Percentiles rank a stretch among this genome's conserved stretches.
phyloP scores from a whole-genome alignment of 2,797 vertebrate genomes.

The Leptatherina wallacei region DNA sequence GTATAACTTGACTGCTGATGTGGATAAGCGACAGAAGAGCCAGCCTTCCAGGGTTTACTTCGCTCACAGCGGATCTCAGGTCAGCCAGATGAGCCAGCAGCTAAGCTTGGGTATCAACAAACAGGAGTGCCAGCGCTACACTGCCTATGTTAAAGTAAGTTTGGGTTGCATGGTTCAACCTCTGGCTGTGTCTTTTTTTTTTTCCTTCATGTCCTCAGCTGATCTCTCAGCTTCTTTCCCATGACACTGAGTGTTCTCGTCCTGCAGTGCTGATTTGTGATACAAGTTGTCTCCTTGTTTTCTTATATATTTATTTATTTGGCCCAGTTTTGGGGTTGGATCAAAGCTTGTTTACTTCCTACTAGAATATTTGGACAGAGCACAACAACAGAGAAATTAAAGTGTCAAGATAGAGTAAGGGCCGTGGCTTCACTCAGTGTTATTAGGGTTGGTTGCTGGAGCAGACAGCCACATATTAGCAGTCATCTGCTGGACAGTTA shows the following conservation, averaged over 20 bases:
- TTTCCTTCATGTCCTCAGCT: conserved; percentile 53
- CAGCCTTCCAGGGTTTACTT: conserved; percentile 91
- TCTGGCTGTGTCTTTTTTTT: conserved; percentile 28
- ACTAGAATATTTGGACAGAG: conserved; percentile 41
- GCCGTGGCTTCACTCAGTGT: background rate
- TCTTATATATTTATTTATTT: conserved; percentile 47
- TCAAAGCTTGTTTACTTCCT: conserved; percentile 27
- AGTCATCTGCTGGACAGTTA: conserved; percentile 44
- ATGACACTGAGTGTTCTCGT: conserved; percentile 45
- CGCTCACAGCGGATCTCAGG: conserved; percentile 86
- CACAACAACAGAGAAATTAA: conserved; percentile 7
- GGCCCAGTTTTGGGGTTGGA: conserved; percentile 21
- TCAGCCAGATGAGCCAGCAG: conserved; percentile 85
- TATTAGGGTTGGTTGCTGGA: conserved; percentile 16
- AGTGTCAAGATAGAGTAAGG: conserved; percentile 17
- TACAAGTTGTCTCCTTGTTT: conserved; percentile 53
- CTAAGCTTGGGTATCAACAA: conserved; percentile 85
- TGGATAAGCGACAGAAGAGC: conserved; percentile 89
- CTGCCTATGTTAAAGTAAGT: conserved; percentile 93
- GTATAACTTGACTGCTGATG: conserved; percentile 93
- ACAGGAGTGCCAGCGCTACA: conserved; percentile 87
- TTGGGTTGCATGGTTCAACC: background rate
- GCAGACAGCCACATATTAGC: conserved; percentile 28
- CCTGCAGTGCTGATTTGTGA: conserved; percentile 45
- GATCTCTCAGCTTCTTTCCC: conserved; percentile 57